phyloP scores from a whole-genome alignment of 2,888 invertebrate species.

The Thera britannica region DNA sequence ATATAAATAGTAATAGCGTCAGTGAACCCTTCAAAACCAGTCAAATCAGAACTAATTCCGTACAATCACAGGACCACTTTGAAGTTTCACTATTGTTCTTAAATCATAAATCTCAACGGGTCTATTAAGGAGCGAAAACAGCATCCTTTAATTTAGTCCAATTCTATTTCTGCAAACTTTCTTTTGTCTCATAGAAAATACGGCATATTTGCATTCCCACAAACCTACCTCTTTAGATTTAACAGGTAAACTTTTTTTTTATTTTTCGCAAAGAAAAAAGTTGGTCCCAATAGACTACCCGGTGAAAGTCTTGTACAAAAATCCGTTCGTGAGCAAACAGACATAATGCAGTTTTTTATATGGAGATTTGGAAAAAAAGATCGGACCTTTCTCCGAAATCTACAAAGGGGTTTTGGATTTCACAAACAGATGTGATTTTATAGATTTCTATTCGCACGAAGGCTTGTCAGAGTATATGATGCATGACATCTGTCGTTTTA shows the following conservation, averaged over 20 bases:
- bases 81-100: not conserved
- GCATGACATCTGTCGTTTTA: constrained; percentile 40
- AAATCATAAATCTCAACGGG: constrained; percentile 4
- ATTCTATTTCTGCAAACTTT: constrained; percentile 18
- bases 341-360: constrained; percentile 68
- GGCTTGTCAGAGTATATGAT: constrained; percentile 30
- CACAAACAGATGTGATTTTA: constrained; percentile 70
- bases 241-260: constrained; percentile 54
- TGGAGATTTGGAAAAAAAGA: constrained; percentile 59
- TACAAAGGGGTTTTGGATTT: constrained; percentile 81
- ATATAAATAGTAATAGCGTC: no score
- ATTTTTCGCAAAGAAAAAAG: constrained; percentile 44
- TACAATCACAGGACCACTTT: no score
- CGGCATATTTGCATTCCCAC: constrained; percentile 51
- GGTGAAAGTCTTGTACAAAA: constrained; percentile 78
- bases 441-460: constrained; percentile 30
- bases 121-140: not conserved
- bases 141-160: constrained; percentile 7
- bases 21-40: no score
- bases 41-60: no score
- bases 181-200: constrained; percentile 38
- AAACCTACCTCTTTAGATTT: constrained; percentile 55
- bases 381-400: constrained; percentile 66
- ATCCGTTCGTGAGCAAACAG: constrained; percentile 60
- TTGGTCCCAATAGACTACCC: constrained; percentile 52